A percentile compares a stretch with the other conserved stretches of the same genome.
Conservation (phyloP, 2,113 vertebrate species). For the Tinamus guttatus region DNA sequence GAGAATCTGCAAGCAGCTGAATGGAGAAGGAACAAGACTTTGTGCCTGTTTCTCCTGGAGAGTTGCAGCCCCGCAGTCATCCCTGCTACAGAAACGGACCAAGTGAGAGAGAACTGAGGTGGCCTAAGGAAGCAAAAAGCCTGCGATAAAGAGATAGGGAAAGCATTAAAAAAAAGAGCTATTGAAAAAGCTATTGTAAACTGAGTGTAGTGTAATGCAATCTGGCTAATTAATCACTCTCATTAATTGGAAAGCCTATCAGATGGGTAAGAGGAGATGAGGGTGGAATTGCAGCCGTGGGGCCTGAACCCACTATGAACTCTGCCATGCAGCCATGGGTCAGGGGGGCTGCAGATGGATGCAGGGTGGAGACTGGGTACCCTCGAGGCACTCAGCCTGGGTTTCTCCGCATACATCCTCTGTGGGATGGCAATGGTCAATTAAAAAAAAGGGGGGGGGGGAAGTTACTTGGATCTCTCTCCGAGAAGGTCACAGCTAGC, state of each 20-base stretch:
- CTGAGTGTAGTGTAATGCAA: not conserved
- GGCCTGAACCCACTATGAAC: not conserved
- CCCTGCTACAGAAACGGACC: accelerated
- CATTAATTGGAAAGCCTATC: not conserved
- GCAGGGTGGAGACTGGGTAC: accelerated
- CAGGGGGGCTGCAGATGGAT: accelerated
- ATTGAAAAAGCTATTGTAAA: not conserved
- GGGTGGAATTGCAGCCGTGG: not conserved
- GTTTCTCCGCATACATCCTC: accelerated
- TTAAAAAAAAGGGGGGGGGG: not conserved
- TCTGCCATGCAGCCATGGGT: not conserved
- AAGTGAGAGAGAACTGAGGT: not conserved
- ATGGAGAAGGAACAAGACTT: not conserved
- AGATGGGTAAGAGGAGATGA: not conserved
- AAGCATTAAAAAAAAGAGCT: not conserved
- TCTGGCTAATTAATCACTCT: not conserved
- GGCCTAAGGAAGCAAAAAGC: not conserved
- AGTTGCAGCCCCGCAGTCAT: not conserved
- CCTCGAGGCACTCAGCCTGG: not conserved
- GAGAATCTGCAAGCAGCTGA: not conserved
- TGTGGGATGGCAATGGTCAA: not conserved
- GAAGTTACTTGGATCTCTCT: not conserved
- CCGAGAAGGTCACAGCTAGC: not conserved
- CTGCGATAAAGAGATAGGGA: not conserved
- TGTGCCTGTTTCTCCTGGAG: not conserved